Base-by-base conservation (phyloP, 2,888 invertebrate genomes). In the Neoitamus cyanurus region DNA sequence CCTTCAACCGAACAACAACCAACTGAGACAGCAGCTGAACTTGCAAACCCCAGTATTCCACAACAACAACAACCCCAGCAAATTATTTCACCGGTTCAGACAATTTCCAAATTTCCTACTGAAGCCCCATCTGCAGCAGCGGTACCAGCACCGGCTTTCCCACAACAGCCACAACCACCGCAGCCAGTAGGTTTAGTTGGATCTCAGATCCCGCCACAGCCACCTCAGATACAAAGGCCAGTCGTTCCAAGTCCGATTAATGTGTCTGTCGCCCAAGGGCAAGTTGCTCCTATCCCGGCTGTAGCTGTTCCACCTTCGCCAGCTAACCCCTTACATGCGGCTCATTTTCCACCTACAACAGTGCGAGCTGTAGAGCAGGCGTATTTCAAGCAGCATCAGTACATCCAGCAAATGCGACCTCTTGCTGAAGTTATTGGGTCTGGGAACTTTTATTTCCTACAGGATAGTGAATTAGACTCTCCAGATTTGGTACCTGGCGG, bases 401-500 rank as follows among this genome's bases (percentile, higher is more conserved):
- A 93, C 87, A 92, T 92, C 6, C 92, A 93, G 83, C 93, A 93
- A 88, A 88, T 90, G 89, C 92, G 94, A 86, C 95, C 96, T 3
- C 93, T 96, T 86, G 93, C 95, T 11, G 96, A 96, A 89, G 95
- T 96, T 36, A 94, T 96, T 87, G 95, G 95, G 34, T 93, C 94
- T 6, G 95, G 95, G 85, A 95, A 94, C 90, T 96, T 96, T 91
- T 95, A 94, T 90, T 96, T 96, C 90, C 93, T 97, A 84, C 97
- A 98, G 92, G 97, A 98, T 89, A 97, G 97, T 28, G 97, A 97
- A 91, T 93, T 97, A 87, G 97, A 97, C 90, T 94, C 95, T 80
- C 95, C 95, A 0, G 94, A 95, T 34, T 25, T 84, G 58, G 75
- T 86, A n/a, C 90, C 90, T 2, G 86, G 88, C 70, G 89, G 88